Conservation (phyloP, 2,113 vertebrate species). For the Scartelaos histophorus region DNA sequence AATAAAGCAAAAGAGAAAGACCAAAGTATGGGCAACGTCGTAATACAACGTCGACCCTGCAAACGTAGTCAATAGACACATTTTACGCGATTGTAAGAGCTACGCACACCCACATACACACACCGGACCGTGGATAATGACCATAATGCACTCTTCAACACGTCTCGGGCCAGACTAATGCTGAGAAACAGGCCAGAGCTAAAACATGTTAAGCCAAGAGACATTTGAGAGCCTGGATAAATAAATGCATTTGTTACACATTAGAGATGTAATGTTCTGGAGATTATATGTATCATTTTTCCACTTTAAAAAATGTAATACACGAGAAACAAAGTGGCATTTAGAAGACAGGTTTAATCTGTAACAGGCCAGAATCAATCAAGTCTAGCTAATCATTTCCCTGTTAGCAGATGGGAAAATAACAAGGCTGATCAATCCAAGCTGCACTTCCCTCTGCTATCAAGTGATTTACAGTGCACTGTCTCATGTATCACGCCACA, state of each 20-base stretch:
- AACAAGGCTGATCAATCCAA: constrained; percentile 68
- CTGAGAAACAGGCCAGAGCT: constrained; percentile 40
- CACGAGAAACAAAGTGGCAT: constrained; percentile 1
- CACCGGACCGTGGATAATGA: constrained; percentile 69
- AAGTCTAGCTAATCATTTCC: constrained; percentile 68
- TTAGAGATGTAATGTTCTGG: constrained; percentile 10
- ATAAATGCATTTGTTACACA: constrained; percentile 30
- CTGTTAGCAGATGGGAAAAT: constrained; percentile 65
- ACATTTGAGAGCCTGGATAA: constrained; percentile 52
- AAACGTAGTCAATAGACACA: constrained; percentile 19
- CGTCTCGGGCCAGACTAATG: constrained; percentile 45
- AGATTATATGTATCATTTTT: background rate
- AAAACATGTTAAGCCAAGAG: constrained; percentile 35
- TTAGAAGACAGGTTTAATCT: constrained; percentile 34
- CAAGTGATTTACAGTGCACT: constrained; percentile 61
- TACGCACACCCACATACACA: constrained; percentile 25
- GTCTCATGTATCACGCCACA: constrained; percentile 61
- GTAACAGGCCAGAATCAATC: constrained; percentile 57
- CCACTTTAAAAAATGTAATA: background rate
- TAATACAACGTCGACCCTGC: background rate
- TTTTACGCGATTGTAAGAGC: constrained; percentile 14
- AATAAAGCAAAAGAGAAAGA: constrained; percentile 10
- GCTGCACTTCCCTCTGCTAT: constrained; percentile 60
- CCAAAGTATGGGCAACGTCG: background rate
- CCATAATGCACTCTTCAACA: constrained; percentile 65